Base-by-base conservation (phyloP, 2,888 invertebrate species). In the Thymelicus acteon region DNA sequence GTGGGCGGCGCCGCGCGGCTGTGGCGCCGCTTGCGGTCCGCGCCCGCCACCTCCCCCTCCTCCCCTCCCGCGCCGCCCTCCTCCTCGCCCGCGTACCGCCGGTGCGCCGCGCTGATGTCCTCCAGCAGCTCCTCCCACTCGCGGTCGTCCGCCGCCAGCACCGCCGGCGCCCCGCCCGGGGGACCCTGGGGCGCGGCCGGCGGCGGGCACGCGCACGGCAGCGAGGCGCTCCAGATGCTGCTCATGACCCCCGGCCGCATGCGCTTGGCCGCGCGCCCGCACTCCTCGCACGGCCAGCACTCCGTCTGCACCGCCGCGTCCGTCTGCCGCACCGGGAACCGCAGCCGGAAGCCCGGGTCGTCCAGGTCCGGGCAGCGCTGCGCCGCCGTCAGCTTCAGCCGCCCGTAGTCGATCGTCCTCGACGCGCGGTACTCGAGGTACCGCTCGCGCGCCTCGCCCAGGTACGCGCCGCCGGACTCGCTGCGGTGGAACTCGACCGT, bases 401-500 rank as follows among this genome's bases (percentile, higher is more conserved):
- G 85, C 65, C 85, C 85, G 84, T 92, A 91, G 80, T 91, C 88
- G 80, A 92, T 88, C 79, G 85, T 82, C 80, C 82, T 85, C 73
- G 82, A 79, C 69, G 81, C 86, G 77, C 94, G 93, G 79, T 94
- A 95, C 83, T 95, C 94, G 75, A 94, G 88, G 80, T 95, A 95
- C 63, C 94, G 94, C 78, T 93, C 91, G 64, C 82, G 87, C 49
- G 90, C 81, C 72, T 92, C 90, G 76, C 95, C 95, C 70, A 95
- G 86, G 85, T 94, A 95, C 75, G 95, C 85, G 75, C 94, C 93
- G 70, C 96, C 96, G 79, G 95, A 95, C 60, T 95, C 95, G 79
- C 96, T 96, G 78, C 96, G 95, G 73, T 94, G 94, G 86, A 95
- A 96, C 72, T 95, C 94, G 40, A 96, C 95, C 44, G 91, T 81